Base-by-base conservation (phyloP, 2,113 vertebrate genomes). In the Ivindomyrus marchei region DNA sequence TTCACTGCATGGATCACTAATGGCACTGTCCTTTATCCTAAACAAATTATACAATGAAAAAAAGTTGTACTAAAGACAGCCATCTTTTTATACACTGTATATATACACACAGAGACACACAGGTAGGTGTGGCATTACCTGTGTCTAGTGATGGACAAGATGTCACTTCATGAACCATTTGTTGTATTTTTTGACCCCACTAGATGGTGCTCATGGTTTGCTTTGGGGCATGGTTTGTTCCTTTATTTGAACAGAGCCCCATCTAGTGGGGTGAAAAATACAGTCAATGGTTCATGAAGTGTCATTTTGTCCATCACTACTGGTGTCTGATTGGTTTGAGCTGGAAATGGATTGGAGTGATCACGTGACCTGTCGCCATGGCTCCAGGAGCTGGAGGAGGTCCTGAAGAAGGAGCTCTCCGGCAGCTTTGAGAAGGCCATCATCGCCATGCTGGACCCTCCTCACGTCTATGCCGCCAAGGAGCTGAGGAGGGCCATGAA, bases 401-500 rank as follows among this genome's bases (percentile, higher is more conserved):
- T 93, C 74, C 92, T 99, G 91, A 98, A 98, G 93, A 96, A 94
- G 13, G 98, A 99, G 49, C 93, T 99, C 92, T 95, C 97, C 0
- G 98, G 98, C 50, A 96, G 88, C 92, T 98, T 99, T 0, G 96
- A 98, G 94, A 98, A 97, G 50, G 95, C 96, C 49, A 96, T 97
- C 80, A 89, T 99, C 88, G 98, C 98, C 89, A 95, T 99, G 94
- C 92, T 99, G 94, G 97, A 98, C 88, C 95, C 91, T 0, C 97
- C 98, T 0, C 94, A 97, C 0, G 94, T 99, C 91, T 98, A 96
- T 0, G 95, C 97, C 0, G 98, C 97, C 53, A 96, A 96, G 90
- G 96, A 97, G 94, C 96, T 99, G 6, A 95, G 91, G 88, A 97
- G 94, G 92, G 98, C 98, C 0, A 97, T 99, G 97, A 97, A 98